Percentiles rank a stretch among this genome's conserved stretches.
Conservation (phyloP, 1,140 invertebrate species). For the Cyphomyrmex costatus region DNA sequence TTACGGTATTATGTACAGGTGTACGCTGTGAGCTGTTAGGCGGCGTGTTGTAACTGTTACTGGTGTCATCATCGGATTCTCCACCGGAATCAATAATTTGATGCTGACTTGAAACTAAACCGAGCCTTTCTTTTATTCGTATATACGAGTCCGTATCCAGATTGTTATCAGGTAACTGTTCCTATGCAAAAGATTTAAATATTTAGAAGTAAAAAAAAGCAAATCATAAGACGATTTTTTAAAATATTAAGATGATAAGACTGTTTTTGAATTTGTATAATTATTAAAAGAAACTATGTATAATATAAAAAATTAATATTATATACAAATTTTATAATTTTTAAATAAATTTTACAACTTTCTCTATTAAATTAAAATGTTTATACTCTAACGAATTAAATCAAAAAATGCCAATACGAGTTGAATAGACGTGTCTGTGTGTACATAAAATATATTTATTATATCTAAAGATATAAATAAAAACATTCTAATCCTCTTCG, state of each 20-base stretch:
- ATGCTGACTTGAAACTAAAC: slow-evolving; percentile 68
- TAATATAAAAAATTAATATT: too few species aligned
- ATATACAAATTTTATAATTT: too few species aligned
- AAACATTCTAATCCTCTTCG: too few species aligned
- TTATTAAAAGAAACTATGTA: neutral
- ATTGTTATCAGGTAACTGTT: slow-evolving; percentile 83
- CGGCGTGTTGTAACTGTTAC: slow-evolving; percentile 80
- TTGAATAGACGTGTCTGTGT: too few species aligned
- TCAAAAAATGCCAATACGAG: too few species aligned
- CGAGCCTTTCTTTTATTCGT: slow-evolving; percentile 88
- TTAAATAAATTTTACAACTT: too few species aligned
- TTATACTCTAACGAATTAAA: too few species aligned
- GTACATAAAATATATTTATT: too few species aligned
- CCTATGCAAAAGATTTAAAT: slow-evolving; percentile 64
- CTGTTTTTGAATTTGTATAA: neutral
- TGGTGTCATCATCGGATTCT: slow-evolving; percentile 79
- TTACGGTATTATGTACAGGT: slow-evolving; percentile 73
- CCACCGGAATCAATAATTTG: slow-evolving; percentile 78
- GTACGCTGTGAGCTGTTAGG: slow-evolving; percentile 80
- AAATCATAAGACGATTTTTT: neutral
- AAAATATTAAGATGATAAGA: neutral
- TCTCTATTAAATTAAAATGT: too few species aligned
- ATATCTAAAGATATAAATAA: too few species aligned
- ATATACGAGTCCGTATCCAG: slow-evolving; percentile 90
- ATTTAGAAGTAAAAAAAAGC: neutral